phyloP scores from a whole-genome alignment of 2,797 vertebrate species.

The Ctenosaura bakeri region DNA sequence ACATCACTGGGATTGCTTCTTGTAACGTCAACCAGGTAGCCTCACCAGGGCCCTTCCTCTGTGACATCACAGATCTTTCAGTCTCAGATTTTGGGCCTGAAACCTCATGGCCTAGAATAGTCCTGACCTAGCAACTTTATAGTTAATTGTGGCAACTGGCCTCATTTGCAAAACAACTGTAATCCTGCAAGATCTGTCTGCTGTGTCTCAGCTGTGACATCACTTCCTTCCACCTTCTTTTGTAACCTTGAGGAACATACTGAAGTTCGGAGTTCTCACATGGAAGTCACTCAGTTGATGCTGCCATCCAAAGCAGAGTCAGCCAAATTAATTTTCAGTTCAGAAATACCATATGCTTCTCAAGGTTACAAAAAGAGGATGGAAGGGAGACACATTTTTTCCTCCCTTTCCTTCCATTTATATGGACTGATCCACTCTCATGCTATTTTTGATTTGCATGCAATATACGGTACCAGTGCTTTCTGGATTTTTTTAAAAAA shows the following conservation, averaged over 20 bases:
- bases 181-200: neutral
- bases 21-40: too few species aligned
- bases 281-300: neutral
- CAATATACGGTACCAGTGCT: neutral
- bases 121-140: neutral
- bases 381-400: neutral
- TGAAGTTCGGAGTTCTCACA: neutral
- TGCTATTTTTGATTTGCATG: neutral
- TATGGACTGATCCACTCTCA: neutral
- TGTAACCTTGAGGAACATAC: too few species aligned
- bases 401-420: neutral
- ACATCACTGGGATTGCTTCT: too few species aligned
- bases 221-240: neutral
- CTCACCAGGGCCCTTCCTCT: too few species aligned
- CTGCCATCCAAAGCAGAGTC: neutral
- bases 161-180: neutral
- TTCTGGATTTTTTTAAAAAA: neutral
- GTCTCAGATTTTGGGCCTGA: too few species aligned
- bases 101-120: too few species aligned
- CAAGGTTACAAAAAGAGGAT: neutral
- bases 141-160: neutral
- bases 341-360: neutral
- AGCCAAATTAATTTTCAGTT: neutral
- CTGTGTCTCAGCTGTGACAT: neutral
- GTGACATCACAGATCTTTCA: too few species aligned